Evolutionary conservation across 2,113 vertebrate genomes (phyloP), one percentile per base, ranked within the genome.

Genomic region (Caranx melampygus): DNA sequence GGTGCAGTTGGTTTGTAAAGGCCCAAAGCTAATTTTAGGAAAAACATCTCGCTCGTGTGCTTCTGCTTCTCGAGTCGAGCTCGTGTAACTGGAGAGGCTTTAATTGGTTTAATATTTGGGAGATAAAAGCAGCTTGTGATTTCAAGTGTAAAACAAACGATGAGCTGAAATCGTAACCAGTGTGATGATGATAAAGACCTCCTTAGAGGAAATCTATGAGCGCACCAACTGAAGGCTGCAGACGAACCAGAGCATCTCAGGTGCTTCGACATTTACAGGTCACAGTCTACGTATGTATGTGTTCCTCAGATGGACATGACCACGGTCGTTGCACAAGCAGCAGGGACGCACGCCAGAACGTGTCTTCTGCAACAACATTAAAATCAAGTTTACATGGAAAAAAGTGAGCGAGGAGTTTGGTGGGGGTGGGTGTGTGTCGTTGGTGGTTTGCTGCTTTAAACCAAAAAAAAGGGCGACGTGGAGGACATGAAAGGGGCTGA

Each of bases 181-280:
- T 57, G 82, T 54, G 73, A 88, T 33, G 65, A 64, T 60, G 59
- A 51, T 31, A 59, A 75, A 6, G 33, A 52, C 57, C 70, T 45
- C 33, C 14, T 63, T 11, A 55, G 21, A 49, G 0, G 37, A 34
- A 61, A 75, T 84, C 65, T 72, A 66, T 45, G 51, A 77, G 61
- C 58, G 74, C 31, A 49, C 64, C n/a, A 68, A 70, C 26, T 63
- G 61, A 37, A 65, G 72, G 66, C 72, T 69, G 58, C 15, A 75
- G 65, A 82, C 67, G 5, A 70, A 31, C n/a, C 57, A 57, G 47
- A 49, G 61, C 69, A 54, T 76, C 76, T 85, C 44, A 82, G 66
- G 26, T 77, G 72, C 37, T 58, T 81, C 88, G 82, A 83, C 88
- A 91, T 90, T 92, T 90, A 89, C 89, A 84, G 81, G 88, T 74